Base-by-base conservation (phyloP, 2,113 vertebrate species). In the Epinephelus lanceolatus region DNA sequence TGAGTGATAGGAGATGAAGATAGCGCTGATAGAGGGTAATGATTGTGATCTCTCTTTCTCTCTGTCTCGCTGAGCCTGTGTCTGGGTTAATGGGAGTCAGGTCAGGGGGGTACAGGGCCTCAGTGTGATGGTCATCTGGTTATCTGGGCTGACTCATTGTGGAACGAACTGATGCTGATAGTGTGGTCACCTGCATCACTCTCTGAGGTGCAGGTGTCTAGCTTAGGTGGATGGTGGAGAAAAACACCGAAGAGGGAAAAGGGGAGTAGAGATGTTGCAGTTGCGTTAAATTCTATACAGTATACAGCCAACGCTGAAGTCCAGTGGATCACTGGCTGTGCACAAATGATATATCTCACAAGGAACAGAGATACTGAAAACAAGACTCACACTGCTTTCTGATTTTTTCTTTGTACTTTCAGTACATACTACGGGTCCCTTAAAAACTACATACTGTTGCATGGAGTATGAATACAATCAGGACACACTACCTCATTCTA, bases 51-150 rank as follows among this genome's bases (percentile, higher is more conserved):
- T 81, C 87, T 78, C 71, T 72, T 61, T 80, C 78, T 81, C 68
- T 82, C 75, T 57, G 57, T 77, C 66, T 88, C 42, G 4, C 71
- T 76, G 60, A 70, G 81, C 57, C 45, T 19, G 40, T 71, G 84
- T 79, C 78, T 69, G 84, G 91, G 84, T 87, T 92, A 92, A 92
- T 92, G 88, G 89, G 86, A 89, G 88, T 81, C 81, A 72, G 89
- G 90, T 86, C 80, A 77, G 63, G 66, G 62, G 65, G 81, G 51
- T 72, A 77, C n/a, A 25, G 63, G 75, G 71, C 66, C 60, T 82
- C 72, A 53, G 40, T 9, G 70, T 51, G 87, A 89, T 86, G 89
- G 80, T 88, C 80, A 84, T 84, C 83, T 89, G 89, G 86, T 85
- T 86, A 88, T 89, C 79, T 66, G 59, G 61, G 55, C 80, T 72